Base-by-base conservation (phyloP, 2,797 vertebrate genomes). In the Coranthus polyacanthus region DNA sequence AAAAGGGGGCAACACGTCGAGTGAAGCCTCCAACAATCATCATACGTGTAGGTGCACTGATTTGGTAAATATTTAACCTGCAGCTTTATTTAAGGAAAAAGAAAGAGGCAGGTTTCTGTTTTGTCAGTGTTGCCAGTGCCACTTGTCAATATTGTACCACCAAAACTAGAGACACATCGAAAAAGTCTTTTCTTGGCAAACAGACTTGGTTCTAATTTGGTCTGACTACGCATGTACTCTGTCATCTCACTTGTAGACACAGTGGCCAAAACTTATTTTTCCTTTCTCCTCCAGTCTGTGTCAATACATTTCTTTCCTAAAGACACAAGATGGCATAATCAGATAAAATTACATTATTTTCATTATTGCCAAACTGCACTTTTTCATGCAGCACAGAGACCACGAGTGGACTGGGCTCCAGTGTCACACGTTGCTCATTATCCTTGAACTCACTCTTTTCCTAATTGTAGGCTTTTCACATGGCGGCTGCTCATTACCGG, bases 241-340 rank as follows among this genome's bases (percentile, higher is more conserved):
- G 71, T 82, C 84, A 81, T 79, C 70, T 46, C 64, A 47, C 68
- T 76, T 74, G 59, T 49, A 51, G 66, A 86, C 64, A 49, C 54
- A 69, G 37, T 20, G 41, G 39, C 55, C 53, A 70, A 58, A 29
- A 67, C 12, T 18, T 45, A 1, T 55, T 66, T 59, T 47, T 20
- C 56, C 52, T 67, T 11, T 20, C 2, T 20, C 20, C 26, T 7
- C 36, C 56, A 41, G 44, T 59, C 72, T 77, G 36, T 55, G 39
- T 70, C 66, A 62, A 72, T 75, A 79, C 83, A 83, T 86, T 85
- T 87, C 67, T 84, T 37, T 72, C 63, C 65, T 39, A 63, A 85
- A 84, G 73, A 88, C 86, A 88, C 89, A 90, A 89, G 81, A 83
- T 91, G 87, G 84, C 85, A 89, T 85, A 69, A 85, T 87, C 68